A percentile compares a stretch with the other conserved stretches of the same genome.
phyloP scores from a whole-genome alignment of 92 coral and sea anemone genomes.

The Bergia puertoricense region DNA sequence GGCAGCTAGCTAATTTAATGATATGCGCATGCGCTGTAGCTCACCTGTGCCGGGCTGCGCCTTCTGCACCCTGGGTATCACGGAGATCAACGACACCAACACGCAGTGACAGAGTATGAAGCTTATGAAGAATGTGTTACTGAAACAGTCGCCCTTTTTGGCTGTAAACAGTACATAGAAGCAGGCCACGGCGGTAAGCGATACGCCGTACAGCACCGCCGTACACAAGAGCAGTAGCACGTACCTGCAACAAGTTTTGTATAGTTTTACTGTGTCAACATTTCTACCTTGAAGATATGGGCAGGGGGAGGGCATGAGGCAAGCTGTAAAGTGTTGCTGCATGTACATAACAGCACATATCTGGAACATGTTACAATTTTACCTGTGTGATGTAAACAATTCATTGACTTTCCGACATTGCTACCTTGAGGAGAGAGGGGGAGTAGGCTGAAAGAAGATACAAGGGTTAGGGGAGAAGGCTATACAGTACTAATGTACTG shows the following conservation, averaged over 20 bases:
- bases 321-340: slow-evolving; percentile 53
- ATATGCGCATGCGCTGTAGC: slow-evolving; percentile 1
- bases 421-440: too few relatives aligned
- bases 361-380: slow-evolving; percentile 44
- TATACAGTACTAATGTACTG: too few relatives aligned
- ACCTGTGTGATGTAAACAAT: background rate
- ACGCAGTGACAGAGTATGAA: slow-evolving; percentile 74
- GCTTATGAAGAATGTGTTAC: slow-evolving; percentile 72
- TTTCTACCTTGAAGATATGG: background rate
- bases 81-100: slow-evolving; percentile 61
- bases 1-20: background rate
- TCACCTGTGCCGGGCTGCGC: slow-evolving; percentile 80
- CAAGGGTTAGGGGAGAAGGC: too few relatives aligned
- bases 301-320: background rate
- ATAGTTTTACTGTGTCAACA: background rate
- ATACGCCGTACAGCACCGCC: slow-evolving; percentile 52
- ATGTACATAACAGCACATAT: slow-evolving; percentile 53
- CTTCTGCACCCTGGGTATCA: slow-evolving; percentile 74
- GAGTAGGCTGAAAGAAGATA: too few relatives aligned
- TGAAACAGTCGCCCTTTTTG: slow-evolving; percentile 53
- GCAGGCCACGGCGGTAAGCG: slow-evolving; percentile 55
- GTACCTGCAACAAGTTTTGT: slow-evolving; percentile 59
- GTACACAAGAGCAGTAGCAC: slow-evolving; percentile 48
- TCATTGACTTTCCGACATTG: background rate
- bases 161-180: slow-evolving; percentile 61